Evolutionary conservation across 2,113 vertebrate species (phyloP).

Genomic region (Lycaon pictus): DNA sequence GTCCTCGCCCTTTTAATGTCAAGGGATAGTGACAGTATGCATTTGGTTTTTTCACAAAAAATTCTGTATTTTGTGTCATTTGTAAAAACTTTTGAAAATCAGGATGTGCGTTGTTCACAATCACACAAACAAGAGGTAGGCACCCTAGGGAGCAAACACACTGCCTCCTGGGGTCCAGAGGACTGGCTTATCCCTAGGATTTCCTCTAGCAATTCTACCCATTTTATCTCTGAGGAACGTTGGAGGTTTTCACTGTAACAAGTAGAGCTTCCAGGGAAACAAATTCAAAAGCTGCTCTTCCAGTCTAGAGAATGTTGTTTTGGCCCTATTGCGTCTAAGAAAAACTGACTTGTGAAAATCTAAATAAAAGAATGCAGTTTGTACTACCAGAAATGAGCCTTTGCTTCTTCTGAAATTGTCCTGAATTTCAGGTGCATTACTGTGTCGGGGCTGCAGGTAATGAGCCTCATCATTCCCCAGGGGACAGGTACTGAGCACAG

Average conservation of each 20-base stretch:
- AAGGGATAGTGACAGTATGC: background rate
- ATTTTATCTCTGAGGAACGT: background rate
- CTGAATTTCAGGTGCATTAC: background rate
- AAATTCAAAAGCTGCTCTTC: background rate
- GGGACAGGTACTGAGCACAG: too few species aligned
- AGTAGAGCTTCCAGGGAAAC: background rate
- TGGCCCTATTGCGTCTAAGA: too few species aligned
- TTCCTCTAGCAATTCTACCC: background rate
- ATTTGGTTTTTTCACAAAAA: background rate
- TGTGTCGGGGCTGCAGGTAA: background rate
- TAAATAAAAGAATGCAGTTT: background rate
- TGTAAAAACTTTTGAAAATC: background rate
- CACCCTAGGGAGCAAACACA: background rate
- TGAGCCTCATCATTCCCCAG: background rate
- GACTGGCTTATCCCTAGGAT: rapidly evolving
- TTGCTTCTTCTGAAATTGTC: background rate
- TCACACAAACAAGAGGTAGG: background rate
- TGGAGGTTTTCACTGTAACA: background rate
- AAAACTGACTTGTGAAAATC: background rate
- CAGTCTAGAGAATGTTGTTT: background rate
- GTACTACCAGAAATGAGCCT: background rate
- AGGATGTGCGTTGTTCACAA: too few species aligned
- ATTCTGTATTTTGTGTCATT: background rate
- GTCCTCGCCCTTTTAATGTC: background rate
- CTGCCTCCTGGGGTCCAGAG: rapidly evolving